Base-by-base conservation (phyloP, 2,797 vertebrate genomes). In the Sebastes steindachneri region DNA sequence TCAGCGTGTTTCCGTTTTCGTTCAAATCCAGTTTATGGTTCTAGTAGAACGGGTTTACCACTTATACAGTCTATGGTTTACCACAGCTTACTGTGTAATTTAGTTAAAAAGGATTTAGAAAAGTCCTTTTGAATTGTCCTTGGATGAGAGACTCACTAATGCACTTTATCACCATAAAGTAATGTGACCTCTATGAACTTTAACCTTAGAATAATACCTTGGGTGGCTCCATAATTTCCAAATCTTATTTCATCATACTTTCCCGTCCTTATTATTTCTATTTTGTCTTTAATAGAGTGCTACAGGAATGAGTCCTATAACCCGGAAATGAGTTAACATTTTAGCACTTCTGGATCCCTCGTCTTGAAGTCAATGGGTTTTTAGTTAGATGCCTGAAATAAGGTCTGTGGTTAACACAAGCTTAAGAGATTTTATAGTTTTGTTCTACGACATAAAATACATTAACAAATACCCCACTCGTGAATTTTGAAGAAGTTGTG, bases 1-100 rank as follows among this genome's bases (percentile, higher is more conserved):
- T 5, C 17, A 1, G 1, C 4, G 0, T 5, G 11, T 5, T 89
- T 86, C 85, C 80, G 67, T 1, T 80, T 85, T 82, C 6, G 67
- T 65, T 74, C 3, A 62, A 35, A 25, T 11, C 2, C 25, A 3
- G 37, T 59, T 65, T 3, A 19, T 4, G 2, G 23, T 0, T 11
- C 33, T 7, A 7, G 4, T 9, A 1, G 19, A 51, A n/a, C 9
- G 19, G 8, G 17, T 51, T 51, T 51, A 14, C 7, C 48, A 51
- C 48, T 51, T 51, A 19, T n/a, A n/a, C 15, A 17, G 41, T 45
- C 15, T 19, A 8, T 45, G 21, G 35, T 58, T 71, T 19, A 11
- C 1, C 11, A 63, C 5, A 25, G 45, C 21, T 17, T 1, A 15
- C 2, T 23, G 19, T n/a, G n/a, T 48, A 4, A 12, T 25, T 23